Evolutionary conservation across 2,113 vertebrate species (phyloP), one percentile per base, ranked within the genome.

Genomic region (Coregonus clupeaformis): DNA sequence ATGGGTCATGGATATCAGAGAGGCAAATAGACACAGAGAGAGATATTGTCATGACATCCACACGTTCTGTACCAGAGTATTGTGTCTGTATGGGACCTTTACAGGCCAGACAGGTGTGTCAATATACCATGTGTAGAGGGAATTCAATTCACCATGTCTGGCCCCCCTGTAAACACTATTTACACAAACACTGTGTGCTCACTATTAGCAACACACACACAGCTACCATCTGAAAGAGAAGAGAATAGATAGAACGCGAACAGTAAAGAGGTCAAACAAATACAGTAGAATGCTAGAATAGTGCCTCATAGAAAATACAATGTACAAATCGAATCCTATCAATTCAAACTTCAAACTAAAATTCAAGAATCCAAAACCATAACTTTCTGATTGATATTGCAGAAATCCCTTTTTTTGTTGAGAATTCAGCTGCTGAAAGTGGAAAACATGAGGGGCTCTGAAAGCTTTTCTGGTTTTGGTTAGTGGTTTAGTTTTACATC

Each of bases 51-150:
- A 29, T 67, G 30, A 42, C 36, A 11, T 9, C 36, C 36, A 42
- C 9, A 9, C 9, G 2, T 12, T 52, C 14, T 52, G 49, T 18
- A 1, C 49, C 1, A 5, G 74, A 60, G 80, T 84, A 82, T 88
- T 90, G 89, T 91, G 81, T 88, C 86, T 84, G 27, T 27, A 27
- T 27, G 27, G 27, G 27, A 27, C 27, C 81, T 42, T 11, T 42
- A 42, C 9, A 42, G 72, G 79, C 79, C 83, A 85, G 88, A 89
- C 91, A 92, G 91, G 90, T 92, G 90, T 92, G 90, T 92, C 87
- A 92, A 91, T 88, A 91, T 68, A 42, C 9, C 36, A 42, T 42
- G 36, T 42, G 36, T 9, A 42, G 36, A 42, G 36, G 36, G 36
- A 42, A 76, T 86, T 81, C 76, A 52, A 18, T 11, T 1, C 9